A percentile compares a stretch with the other conserved stretches of the same genome.
These are phyloP conservation scores for Pygoscelis antarcticus DNA, from an alignment of 2,113 vertebrate genomes.

Conservation along the genomic window DNA sequence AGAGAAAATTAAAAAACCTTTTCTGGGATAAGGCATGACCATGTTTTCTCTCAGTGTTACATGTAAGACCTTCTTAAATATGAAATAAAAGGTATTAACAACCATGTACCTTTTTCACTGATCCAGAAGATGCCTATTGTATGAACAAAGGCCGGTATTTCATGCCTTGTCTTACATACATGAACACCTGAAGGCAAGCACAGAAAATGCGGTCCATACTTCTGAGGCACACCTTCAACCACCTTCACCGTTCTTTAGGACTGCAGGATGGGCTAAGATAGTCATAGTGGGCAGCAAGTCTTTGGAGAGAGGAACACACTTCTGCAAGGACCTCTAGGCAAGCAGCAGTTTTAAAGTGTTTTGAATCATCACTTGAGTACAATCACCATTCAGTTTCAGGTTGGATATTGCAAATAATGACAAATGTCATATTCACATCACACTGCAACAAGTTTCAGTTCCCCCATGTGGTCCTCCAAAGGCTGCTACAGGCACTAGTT, in stretches of 20 bases:
- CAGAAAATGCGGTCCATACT: neutral
- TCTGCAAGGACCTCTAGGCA: neutral
- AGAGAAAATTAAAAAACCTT: slow-evolving; percentile 21
- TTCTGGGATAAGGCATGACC: neutral
- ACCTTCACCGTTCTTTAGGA: neutral
- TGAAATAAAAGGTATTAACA: neutral
- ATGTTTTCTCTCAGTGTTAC: neutral
- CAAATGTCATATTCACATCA: neutral
- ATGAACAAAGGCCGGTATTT: neutral
- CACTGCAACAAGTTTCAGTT: neutral
- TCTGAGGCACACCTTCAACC: neutral
- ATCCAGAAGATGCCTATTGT: neutral
- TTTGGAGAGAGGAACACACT: neutral
- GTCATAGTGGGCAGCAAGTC: neutral
- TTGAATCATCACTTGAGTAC: neutral
- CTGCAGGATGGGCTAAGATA: neutral
- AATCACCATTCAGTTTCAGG: neutral
- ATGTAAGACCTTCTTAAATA: neutral
- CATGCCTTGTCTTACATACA: neutral
- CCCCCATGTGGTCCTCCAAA: accelerated
- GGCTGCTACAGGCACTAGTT: neutral
- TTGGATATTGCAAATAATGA: neutral
- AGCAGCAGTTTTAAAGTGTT: neutral
- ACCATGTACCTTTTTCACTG: neutral
- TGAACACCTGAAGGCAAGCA: neutral